These are phyloP conservation scores for Metaphire vulgaris DNA, from an alignment of 1,140 invertebrate genomes.

Conservation along the genomic window DNA sequence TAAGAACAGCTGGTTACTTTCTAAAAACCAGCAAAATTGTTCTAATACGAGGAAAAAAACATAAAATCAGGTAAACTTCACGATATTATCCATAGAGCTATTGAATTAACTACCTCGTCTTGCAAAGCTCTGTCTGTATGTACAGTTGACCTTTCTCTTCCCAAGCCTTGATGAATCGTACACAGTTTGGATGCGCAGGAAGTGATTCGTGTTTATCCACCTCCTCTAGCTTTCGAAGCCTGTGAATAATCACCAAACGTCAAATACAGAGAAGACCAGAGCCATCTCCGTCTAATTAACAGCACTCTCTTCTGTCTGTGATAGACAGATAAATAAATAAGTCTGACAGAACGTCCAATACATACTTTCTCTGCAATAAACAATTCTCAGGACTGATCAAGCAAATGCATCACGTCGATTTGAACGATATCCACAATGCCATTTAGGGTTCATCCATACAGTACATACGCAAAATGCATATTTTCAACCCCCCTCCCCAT, in stretches of 20 bases:
- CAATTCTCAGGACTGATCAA: neutral
- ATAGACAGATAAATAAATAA: neutral
- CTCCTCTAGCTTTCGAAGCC: constrained; percentile 61
- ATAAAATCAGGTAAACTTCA: no score
- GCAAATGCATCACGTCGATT: neutral
- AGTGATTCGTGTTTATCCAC: constrained; percentile 65
- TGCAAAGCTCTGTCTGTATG: constrained; percentile 68
- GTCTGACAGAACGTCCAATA: neutral
- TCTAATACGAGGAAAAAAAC: no score
- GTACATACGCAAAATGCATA: no score
- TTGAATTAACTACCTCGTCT: constrained; percentile 56
- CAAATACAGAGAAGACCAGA: neutral
- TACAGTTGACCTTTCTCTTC: constrained; percentile 65
- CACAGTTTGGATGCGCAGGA: constrained; percentile 62
- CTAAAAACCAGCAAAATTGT: no score
- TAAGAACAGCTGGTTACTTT: no score
- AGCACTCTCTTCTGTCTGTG: neutral
- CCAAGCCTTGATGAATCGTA: constrained; percentile 66
- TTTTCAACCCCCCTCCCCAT: no score
- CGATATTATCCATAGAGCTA: no score
- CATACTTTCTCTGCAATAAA: neutral
- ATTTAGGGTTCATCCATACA: no score
- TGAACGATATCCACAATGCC: neutral
- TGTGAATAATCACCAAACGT: constrained; percentile 31
- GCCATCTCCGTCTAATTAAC: neutral